Base-by-base conservation (phyloP, 2,797 vertebrate genomes). In the Pitangus sulphuratus region DNA sequence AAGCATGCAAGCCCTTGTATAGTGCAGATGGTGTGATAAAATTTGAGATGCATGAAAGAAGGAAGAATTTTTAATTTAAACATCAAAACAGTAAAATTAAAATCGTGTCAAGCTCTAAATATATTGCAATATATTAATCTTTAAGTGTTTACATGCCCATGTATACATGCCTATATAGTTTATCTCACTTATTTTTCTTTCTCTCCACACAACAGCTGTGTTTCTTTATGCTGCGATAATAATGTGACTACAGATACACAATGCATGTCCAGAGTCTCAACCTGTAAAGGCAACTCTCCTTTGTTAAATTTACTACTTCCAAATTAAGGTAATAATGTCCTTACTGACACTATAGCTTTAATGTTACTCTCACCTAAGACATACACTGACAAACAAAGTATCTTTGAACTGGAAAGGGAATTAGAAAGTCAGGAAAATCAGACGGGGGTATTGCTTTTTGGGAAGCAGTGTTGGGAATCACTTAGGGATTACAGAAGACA, bases 51-150 rank as follows among this genome's bases (percentile, higher is more conserved):
- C 14, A 54, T 40, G 42, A 62, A 54, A 83, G 94, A 87, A 72
- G n/a, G 44, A 77, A 85, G 24, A 86, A 24, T 62, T 94, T 92
- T 81, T 72, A 64, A 91, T 84, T 95, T 89, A 58, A 94, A 88
- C 18, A 94, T n/a, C n/a, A 84, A 87, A 87, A 51, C 44, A 74
- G 24, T 81, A 89, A 62, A 89, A 85, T 75, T 72, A 42, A 69
- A 83, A 62, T 72, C 42, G 3, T 3, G 0, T 60, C 61, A 87
- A 91, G 37, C 17, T 40, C 45, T 79, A 91, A 88, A 88, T 85
- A 45, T 71, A 76, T 72, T 83, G 31, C 4, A 54, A 51, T 62
- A 50, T 39, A 53, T 33, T 64, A 85, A 42, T 65, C 14, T 69
- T 54, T 31, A 30, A 44, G 5, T 62, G 28, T 70, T 83, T 89